Evolutionary conservation across 2,113 vertebrate genomes (phyloP), one percentile per base, ranked within the genome.

Genomic region (Plotosus lineatus): DNA sequence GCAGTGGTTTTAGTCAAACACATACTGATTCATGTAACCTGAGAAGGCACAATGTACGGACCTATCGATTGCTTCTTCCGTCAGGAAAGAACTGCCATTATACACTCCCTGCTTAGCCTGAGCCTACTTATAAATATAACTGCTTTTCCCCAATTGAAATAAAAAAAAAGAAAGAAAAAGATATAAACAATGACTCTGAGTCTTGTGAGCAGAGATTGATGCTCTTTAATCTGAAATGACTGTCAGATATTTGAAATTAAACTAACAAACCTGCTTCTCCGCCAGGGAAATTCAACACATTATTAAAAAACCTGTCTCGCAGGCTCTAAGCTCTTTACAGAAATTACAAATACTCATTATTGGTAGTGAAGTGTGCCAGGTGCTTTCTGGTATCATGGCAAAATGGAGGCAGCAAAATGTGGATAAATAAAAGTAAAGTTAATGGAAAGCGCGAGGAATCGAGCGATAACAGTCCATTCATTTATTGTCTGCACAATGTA

Each of bases 271-370:
- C 73, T 72, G 73, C 55, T 80, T 42, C 72, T 68, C 72, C 84
- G 12, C 55, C 74, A 65, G 84, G 84, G 84, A 79, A 79, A 79
- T 83, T 73, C 48, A 58, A 50, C 78, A 63, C 82, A 66, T 85
- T 85, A 80, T 85, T 85, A 85, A 82, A 82, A 83, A 77, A 68
- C 58, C 58, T 77, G 77, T 85, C 81, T 83, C 77, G 19, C 75
- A 73, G 82, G 36, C 65, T 79, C 71, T 44, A 74, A 46, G 81
- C 77, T 68, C 31, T 82, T 82, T 73, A 80, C 60, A 77, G 75
- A 8, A 63, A n/a, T 77, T 72, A 76, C 81, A 72, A 69, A 77
- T 51, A 19, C 46, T 80, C 73, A 76, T 66, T 80, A 76, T 51
- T 74, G 73, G 76, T n/a, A 56, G 65, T 48, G 63, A 80, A 63